These are phyloP conservation scores for Potamilus streckersoni DNA, from an alignment of 1,140 invertebrate genomes.

Conservation along the genomic window DNA sequence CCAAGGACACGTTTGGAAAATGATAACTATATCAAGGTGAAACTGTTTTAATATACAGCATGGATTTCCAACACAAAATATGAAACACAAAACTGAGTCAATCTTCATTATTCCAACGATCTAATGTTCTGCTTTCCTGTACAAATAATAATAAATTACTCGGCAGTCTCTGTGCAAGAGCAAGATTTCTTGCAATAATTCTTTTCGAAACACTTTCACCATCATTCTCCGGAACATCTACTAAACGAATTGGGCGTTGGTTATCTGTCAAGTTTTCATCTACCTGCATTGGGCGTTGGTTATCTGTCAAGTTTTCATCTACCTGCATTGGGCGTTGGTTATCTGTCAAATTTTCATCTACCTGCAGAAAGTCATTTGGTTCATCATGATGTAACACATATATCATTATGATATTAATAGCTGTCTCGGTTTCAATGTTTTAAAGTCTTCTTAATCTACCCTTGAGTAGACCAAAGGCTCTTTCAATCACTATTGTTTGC, in stretches of 20 bases:
- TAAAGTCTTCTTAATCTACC: too few relatives aligned
- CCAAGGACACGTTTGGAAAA: too few relatives aligned
- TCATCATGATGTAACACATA: constrained; percentile 47
- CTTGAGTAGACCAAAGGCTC: too few relatives aligned
- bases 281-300: not conserved
- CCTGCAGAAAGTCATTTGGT: constrained; percentile 13
- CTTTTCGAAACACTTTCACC: not conserved
- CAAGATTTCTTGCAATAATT: not conserved
- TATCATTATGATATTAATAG: constrained; percentile 24
- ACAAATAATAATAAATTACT: too few relatives aligned
- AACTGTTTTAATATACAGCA: too few relatives aligned
- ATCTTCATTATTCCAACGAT: too few relatives aligned
- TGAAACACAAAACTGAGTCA: too few relatives aligned
- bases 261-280: not conserved
- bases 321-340: not conserved
- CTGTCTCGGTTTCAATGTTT: too few relatives aligned
- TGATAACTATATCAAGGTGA: too few relatives aligned
- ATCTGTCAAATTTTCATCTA: not conserved
- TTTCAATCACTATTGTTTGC: constrained; percentile 24
- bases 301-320: constrained; percentile 1
- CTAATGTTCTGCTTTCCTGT: not conserved
- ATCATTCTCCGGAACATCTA: not conserved
- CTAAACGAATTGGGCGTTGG: not conserved
- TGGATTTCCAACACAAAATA: constrained; percentile 1
- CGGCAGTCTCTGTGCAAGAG: not conserved